Evolutionary conservation across 2,113 vertebrate genomes (phyloP), one percentile per base, ranked within the genome.

Genomic region (Strix uralensis): DNA sequence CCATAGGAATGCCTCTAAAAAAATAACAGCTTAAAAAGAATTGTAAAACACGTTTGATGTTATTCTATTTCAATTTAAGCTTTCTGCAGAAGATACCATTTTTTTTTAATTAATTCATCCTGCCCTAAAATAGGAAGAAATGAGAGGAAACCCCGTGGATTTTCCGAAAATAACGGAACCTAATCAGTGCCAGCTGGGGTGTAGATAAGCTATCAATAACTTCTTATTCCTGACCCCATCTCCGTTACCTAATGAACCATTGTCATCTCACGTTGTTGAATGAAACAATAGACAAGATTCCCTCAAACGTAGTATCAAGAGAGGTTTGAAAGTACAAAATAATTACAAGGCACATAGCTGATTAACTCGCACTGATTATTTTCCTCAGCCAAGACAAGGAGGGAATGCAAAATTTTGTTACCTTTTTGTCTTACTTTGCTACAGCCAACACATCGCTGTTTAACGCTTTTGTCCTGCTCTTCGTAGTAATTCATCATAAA

Each of bases 361-460:
- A 96, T 92, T 94, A 93, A 88, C 81, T 82, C 72, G 55, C 90
- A 32, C 81, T 67, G 79, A 87, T 96, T 90, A 80, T 65, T 82
- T 66, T 42, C 82, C 32, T 80, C 27, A 61, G 51, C 57, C 49
- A 20, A 92, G 88, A 67, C 78, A 32, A 32, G 51, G 47, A 25
- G 65, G 25, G 26, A 75, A 34, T 20, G 7, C 66, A 80, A 72
- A 83, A 18, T 65, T 38, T 36, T 83, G 66, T 42, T n/a, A 22
- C 34, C 27, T 19, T 78, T 92, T 93, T 88, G 21, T 66, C 55
- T 27, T 90, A 7, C 74, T 91, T 91, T 66, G 18, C 23, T 52
- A 51, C 57, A 73, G 54, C 88, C 55, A 67, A 63, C 84, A 74
- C 34, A 30, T 34, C 40, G 2, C 27, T 74, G 49, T 9, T 80